phyloP scores from a whole-genome alignment of 2,797 vertebrate genomes.

The Hybognathus amarus region DNA sequence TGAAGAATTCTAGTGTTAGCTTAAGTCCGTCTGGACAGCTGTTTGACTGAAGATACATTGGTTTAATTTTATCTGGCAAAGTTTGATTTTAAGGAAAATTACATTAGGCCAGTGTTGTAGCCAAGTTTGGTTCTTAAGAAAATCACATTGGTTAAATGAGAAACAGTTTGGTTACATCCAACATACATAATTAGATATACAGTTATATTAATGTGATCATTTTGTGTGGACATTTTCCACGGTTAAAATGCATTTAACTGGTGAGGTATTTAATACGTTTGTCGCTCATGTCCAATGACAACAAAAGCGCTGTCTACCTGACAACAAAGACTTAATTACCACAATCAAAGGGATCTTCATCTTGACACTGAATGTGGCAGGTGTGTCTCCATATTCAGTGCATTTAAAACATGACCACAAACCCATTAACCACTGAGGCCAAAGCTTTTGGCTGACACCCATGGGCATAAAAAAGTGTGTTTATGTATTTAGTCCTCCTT shows the following conservation, averaged over 20 bases:
- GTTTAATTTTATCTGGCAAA: no score
- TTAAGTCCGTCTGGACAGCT: neutral
- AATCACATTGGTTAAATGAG: neutral
- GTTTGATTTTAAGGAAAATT: neutral
- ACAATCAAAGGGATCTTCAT: neutral
- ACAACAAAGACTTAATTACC: constrained; percentile 4
- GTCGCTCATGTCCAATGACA: constrained; percentile 2
- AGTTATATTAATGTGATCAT: neutral
- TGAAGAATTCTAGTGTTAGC: neutral
- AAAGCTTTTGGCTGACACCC: constrained; percentile 47
- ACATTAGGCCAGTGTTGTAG: neutral
- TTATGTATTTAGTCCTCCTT: constrained; percentile 37
- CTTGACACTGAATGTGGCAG: constrained; percentile 15
- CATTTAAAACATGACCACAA: constrained; percentile 58
- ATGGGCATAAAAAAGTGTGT: constrained; percentile 38
- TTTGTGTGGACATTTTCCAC: neutral
- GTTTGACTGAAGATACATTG: neutral
- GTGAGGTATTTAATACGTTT: neutral
- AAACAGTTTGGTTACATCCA: neutral
- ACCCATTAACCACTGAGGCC: constrained; percentile 47
- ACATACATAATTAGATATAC: neutral
- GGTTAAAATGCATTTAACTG: neutral
- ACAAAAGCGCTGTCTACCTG: constrained; percentile 3
- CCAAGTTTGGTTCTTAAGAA: neutral
- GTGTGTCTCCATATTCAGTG: constrained; percentile 40